phyloP scores from a whole-genome alignment of 1,140 invertebrate genomes.

The Heliothis subflexa region DNA sequence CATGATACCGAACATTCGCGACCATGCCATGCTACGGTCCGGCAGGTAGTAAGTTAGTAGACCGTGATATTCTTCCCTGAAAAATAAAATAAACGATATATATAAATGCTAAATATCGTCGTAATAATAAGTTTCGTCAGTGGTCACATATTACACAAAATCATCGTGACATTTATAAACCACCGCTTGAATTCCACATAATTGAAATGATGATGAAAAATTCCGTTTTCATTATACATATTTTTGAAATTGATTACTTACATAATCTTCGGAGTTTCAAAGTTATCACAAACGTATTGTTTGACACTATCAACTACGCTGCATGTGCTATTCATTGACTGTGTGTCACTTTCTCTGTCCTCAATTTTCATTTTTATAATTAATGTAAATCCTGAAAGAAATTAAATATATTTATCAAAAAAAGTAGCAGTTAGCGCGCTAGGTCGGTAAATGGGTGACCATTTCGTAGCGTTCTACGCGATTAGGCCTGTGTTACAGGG shows the following conservation, averaged over 20 bases:
- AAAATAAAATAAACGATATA: conserved; percentile 42
- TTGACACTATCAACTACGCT: conserved; percentile 61
- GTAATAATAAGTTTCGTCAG: too few species aligned
- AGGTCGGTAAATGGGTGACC: too few species aligned
- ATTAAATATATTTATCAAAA: too few species aligned
- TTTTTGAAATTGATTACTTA: conserved; percentile 60
- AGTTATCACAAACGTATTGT: conserved; percentile 65
- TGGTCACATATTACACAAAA: too few species aligned
- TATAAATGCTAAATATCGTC: too few species aligned
- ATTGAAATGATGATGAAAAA: neutral
- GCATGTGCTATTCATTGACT: neutral
- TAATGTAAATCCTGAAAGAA: conserved; percentile 74
- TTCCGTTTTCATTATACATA: too few species aligned
- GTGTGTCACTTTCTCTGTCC: conserved; percentile 51
- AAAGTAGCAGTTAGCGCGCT: too few species aligned
- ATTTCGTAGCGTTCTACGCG: too few species aligned
- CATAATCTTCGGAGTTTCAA: conserved; percentile 69
- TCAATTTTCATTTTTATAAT: conserved; percentile 72
- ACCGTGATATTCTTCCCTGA: conserved; percentile 91
- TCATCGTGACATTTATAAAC: too few species aligned
- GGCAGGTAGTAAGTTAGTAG: conserved; percentile 92
- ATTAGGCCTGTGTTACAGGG: too few species aligned
- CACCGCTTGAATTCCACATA: too few species aligned
- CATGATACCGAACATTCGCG: conserved; percentile 92
- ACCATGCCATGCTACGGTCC: conserved; percentile 88